These are phyloP conservation scores for Rhagoletis zephyria DNA, from an alignment of 1,140 invertebrate genomes.

Conservation along the genomic window DNA sequence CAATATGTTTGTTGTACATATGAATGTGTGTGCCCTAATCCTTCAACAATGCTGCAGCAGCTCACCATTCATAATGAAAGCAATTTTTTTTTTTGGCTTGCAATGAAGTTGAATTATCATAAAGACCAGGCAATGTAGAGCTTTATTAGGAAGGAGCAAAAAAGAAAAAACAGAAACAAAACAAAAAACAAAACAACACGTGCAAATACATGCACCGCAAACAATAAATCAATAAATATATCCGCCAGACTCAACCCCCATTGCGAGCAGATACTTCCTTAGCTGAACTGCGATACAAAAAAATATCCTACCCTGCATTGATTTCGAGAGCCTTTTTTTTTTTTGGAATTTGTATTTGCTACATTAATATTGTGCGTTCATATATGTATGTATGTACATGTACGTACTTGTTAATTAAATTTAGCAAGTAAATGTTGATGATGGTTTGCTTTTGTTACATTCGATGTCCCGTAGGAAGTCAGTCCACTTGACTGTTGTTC, in stretches of 20 bases:
- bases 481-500: background rate
- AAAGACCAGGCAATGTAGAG: background rate
- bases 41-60: slow-evolving; percentile 19
- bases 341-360: background rate
- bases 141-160: background rate
- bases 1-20: background rate
- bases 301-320: background rate
- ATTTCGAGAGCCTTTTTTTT: background rate
- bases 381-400: background rate
- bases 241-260: background rate
- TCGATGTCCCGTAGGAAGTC: background rate
- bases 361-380: background rate
- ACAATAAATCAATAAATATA: background rate
- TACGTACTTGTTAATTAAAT: too few species aligned
- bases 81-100: background rate
- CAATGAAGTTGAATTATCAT: background rate
- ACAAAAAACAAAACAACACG: background rate
- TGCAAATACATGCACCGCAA: background rate
- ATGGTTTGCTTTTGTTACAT: background rate
- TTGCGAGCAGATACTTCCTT: background rate
- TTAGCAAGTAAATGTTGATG: background rate
- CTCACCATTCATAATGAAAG: background rate
- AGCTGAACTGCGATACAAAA: too few species aligned
- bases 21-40: background rate
- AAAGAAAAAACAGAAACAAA: background rate